These are phyloP conservation scores for Trichosurus vulpecula DNA, from an alignment of 2,797 vertebrate species.

Conservation along the genomic window DNA sequence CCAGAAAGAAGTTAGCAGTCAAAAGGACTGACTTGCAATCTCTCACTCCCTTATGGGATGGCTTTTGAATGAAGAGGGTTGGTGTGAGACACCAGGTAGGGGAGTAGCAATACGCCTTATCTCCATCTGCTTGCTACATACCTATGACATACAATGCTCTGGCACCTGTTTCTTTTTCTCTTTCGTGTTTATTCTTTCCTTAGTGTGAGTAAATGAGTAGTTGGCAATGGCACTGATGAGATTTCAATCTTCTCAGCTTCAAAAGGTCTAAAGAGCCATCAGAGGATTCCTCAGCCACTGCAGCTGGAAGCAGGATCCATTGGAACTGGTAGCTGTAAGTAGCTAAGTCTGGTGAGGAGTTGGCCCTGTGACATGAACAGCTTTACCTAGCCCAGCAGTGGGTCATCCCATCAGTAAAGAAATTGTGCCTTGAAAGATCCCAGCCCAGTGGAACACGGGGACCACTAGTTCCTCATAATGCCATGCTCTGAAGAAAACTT, in stretches of 20 bases:
- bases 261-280: neutral
- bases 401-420: neutral
- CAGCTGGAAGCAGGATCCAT: neutral
- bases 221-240: neutral
- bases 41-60: neutral
- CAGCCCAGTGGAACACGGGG: neutral
- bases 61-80: neutral
- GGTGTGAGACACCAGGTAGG: neutral
- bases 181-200: neutral
- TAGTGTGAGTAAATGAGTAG: neutral
- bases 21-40: neutral
- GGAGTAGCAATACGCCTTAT: neutral
- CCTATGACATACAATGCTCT: neutral
- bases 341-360: neutral
- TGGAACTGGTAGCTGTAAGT: neutral
- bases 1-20: neutral
- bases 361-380: neutral
- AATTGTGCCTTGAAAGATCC: neutral
- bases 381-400: neutral
- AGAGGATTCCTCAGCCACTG: neutral
- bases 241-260: neutral
- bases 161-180: neutral
- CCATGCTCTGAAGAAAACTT: neutral
- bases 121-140: neutral
- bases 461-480: neutral